Percentiles rank a stretch among this genome's conserved stretches.
phyloP scores from a whole-genome alignment of 2,888 invertebrate species.

The Tholera decimalis region DNA sequence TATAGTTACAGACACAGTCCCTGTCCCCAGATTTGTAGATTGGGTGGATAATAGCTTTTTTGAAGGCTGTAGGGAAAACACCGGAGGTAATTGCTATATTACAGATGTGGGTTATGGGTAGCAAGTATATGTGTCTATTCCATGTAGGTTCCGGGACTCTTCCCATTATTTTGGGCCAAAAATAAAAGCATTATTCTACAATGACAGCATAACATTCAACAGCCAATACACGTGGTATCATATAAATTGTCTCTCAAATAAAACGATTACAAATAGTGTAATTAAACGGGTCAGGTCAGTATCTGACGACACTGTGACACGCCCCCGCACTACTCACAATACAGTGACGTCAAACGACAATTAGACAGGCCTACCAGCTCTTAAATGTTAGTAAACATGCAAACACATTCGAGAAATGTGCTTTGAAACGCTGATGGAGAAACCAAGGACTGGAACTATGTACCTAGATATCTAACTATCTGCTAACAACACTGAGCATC shows the following conservation, averaged over 20 bases:
- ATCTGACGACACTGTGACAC: slow-evolving; percentile 39
- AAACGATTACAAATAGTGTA: slow-evolving; percentile 27
- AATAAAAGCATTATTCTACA: not conserved
- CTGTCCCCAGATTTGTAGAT: too few species aligned
- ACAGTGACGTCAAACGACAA: slow-evolving; percentile 46
- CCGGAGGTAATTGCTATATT: too few species aligned
- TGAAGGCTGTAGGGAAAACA: too few species aligned
- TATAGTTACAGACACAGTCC: too few species aligned
- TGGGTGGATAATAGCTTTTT: too few species aligned
- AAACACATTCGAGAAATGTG: not conserved
- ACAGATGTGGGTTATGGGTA: too few species aligned
- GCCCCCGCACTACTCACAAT: slow-evolving; percentile 34
- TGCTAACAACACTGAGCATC: too few species aligned
- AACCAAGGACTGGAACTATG: not conserved
- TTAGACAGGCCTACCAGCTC: slow-evolving; percentile 20
- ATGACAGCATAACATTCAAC: not conserved
- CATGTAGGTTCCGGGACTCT: too few species aligned
- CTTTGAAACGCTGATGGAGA: not conserved
- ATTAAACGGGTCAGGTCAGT: slow-evolving; percentile 47
- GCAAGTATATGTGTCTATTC: too few species aligned
- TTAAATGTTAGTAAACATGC: slow-evolving; percentile 13
- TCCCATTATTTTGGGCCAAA: not conserved
- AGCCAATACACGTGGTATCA: not conserved
- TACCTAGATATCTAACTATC: too few species aligned
- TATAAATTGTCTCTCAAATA: slow-evolving; percentile 28